These are phyloP conservation scores for Caerostris extrusa DNA, from an alignment of 1,140 invertebrate genomes.

Conservation along the genomic window DNA sequence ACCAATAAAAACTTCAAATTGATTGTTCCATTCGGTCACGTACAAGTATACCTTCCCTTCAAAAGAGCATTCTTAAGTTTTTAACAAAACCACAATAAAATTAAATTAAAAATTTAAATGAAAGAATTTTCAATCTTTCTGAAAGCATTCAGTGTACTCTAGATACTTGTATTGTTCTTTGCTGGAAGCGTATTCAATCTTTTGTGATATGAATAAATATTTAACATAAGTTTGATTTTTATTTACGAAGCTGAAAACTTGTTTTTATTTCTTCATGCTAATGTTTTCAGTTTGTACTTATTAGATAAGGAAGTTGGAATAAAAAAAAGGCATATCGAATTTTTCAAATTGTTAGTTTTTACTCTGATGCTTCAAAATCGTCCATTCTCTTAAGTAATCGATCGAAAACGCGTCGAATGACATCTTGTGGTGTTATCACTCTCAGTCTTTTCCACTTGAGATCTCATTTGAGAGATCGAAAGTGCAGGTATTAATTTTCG, in stretches of 20 bases:
- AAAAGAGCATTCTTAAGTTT: too few species aligned
- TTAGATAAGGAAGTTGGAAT: background rate
- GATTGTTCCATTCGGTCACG: too few species aligned
- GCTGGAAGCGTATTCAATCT: too few species aligned
- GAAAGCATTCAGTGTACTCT: too few species aligned
- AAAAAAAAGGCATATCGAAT: background rate
- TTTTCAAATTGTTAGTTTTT: background rate
- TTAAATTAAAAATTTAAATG: too few species aligned
- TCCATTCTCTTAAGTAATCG: background rate
- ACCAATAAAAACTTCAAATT: too few species aligned
- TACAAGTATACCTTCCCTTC: too few species aligned
- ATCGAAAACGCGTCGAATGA: background rate
- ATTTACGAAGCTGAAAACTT: background rate
- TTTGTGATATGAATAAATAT: too few species aligned
- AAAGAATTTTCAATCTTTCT: too few species aligned
- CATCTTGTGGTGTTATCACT: slow-evolving; percentile 23
- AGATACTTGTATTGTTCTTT: too few species aligned
- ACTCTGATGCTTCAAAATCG: background rate
- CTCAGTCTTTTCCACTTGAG: slow-evolving; percentile 35
- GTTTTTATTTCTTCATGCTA: background rate
- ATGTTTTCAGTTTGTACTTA: background rate
- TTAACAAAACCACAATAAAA: too few species aligned
- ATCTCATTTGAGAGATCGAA: slow-evolving; percentile 24
- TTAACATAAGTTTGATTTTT: background rate
- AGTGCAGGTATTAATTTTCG: slow-evolving; percentile 30